A percentile compares a stretch with the other conserved stretches of the same genome.
Evolutionary conservation across 2,113 vertebrate genomes (phyloP).

Genomic region (Hippocampus barbouri): DNA sequence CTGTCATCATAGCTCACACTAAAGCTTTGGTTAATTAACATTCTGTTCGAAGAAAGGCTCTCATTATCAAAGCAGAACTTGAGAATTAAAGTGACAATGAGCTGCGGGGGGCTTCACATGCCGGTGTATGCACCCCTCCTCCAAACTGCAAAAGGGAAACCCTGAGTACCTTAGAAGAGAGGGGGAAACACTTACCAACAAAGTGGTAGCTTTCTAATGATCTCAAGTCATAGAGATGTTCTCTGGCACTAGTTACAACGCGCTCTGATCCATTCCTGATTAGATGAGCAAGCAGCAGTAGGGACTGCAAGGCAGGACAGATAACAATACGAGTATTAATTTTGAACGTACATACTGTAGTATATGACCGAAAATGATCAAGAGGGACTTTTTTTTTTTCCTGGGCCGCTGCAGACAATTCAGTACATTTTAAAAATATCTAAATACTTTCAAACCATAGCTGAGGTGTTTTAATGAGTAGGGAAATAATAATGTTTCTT

Average conservation of each 20-base stretch:
- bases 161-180: constrained; percentile 61
- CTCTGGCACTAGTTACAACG: constrained; percentile 96
- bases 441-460: not conserved
- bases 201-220: constrained; percentile 98
- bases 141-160: constrained; percentile 56
- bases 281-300: constrained; percentile 93
- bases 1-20: constrained; percentile 82
- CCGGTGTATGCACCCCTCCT: not conserved
- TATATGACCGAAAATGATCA: not conserved
- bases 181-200: constrained; percentile 78
- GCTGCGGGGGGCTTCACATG: not conserved
- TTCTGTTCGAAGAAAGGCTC: not conserved
- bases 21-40: constrained; percentile 75
- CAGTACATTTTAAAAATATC: constrained; percentile 1
- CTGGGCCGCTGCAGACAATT: not conserved
- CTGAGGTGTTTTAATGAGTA: not conserved
- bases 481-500: not conserved
- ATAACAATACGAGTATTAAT: not conserved
- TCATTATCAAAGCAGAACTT: constrained; percentile 12
- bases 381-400: not conserved
- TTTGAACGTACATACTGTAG: not conserved
- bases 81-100: not conserved
- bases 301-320: constrained; percentile 71
- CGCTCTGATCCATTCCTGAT: constrained; percentile 98
- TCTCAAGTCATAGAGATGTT: constrained; percentile 98